Evolutionary conservation across 2,797 vertebrate genomes (phyloP).

Genomic region (Coregonus ussuriensis): DNA sequence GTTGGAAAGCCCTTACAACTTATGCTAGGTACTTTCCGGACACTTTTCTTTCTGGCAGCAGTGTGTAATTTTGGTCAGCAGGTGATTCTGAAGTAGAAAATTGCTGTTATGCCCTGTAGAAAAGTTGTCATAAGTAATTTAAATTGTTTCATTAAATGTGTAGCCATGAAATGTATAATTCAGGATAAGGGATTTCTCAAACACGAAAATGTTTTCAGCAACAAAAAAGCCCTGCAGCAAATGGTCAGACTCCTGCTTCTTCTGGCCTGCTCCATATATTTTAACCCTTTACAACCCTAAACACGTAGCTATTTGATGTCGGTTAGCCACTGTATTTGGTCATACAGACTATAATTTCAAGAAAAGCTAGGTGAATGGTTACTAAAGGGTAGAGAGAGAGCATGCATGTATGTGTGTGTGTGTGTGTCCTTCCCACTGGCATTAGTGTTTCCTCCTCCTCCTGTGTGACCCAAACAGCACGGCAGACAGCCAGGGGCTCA

Average conservation of each 20-base stretch:
- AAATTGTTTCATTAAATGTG: background rate
- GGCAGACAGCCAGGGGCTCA: conserved; percentile 20
- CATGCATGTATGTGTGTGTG: too few species aligned
- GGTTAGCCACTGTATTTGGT: background rate
- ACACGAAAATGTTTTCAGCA: background rate
- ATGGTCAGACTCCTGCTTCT: background rate
- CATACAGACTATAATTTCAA: background rate
- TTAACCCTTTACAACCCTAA: background rate
- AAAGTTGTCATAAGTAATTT: background rate
- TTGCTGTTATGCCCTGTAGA: conserved; percentile 17
- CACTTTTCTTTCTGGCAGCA: conserved; percentile 10
- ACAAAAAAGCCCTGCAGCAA: background rate
- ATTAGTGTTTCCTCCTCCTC: background rate
- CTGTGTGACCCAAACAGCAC: conserved; percentile 43
- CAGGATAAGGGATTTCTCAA: background rate
- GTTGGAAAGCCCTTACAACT: conserved; percentile 15
- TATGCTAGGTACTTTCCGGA: conserved; percentile 18
- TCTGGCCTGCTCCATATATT: background rate
- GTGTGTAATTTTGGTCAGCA: background rate
- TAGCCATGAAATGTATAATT: background rate
- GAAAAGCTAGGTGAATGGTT: background rate
- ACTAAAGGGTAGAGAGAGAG: background rate
- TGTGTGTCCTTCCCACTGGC: conserved; percentile 46
- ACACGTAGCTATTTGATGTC: background rate
- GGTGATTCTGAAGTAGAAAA: conserved; percentile 13